Evolutionary conservation across 1,140 invertebrate genomes (phyloP).

Genomic region (Tenebrio molitor): DNA sequence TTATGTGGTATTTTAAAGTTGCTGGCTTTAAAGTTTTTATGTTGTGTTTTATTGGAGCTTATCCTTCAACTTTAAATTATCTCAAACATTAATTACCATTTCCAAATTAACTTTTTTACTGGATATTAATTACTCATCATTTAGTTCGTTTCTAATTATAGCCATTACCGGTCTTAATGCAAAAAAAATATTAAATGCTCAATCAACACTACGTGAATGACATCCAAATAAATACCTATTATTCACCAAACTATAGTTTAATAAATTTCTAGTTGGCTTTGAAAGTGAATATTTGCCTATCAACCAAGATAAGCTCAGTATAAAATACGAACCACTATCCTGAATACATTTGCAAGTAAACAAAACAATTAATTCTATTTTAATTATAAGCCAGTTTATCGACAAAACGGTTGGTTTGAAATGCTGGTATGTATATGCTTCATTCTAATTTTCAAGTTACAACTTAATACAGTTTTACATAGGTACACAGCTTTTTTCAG

Average conservation of each 20-base stretch:
- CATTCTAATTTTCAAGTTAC: too few species aligned
- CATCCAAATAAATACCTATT: too few species aligned
- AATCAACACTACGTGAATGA: slow-evolving; percentile 6
- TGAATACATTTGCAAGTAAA: too few species aligned
- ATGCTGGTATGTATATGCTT: too few species aligned
- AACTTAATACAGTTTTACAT: too few species aligned
- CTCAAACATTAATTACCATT: slow-evolving; percentile 47
- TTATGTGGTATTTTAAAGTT: slow-evolving; percentile 34
- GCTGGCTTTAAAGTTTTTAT: slow-evolving; percentile 30
- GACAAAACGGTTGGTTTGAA: too few species aligned
- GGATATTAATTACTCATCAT: slow-evolving; percentile 47
- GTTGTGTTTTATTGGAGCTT: slow-evolving; percentile 42
- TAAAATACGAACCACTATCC: too few species aligned
- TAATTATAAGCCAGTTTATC: too few species aligned
- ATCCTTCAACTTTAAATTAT: slow-evolving; percentile 44
- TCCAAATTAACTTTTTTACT: slow-evolving; percentile 47
- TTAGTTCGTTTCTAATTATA: slow-evolving; percentile 46
- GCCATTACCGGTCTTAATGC: slow-evolving; percentile 22
- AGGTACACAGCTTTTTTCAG: too few species aligned
- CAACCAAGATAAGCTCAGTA: too few species aligned
- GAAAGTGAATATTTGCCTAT: too few species aligned
- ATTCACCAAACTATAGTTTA: neutral
- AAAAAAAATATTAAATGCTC: slow-evolving; percentile 6
- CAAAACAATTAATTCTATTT: too few species aligned
- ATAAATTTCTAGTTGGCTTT: neutral